Base-by-base conservation (phyloP, 2,797 vertebrate species). In the Micrastur ruficollis region DNA sequence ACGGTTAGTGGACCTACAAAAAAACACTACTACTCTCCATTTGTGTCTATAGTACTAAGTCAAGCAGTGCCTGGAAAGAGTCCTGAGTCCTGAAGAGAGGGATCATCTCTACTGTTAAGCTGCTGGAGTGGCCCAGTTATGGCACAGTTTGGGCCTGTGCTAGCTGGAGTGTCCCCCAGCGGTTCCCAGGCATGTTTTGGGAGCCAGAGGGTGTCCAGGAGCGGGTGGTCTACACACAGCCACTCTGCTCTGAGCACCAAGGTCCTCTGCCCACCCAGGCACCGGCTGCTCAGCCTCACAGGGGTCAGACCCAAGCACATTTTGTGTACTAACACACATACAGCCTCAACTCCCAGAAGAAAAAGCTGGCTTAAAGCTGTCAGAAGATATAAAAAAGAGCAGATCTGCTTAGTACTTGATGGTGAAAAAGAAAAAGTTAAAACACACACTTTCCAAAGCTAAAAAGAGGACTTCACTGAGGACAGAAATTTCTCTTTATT, bases 221-320 rank as follows among this genome's bases (percentile, higher is more conserved):
- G 16, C 0, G 0, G 9, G 32, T 22, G 12, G 15, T 59, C 73
- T 62, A n/a, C 14, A 44, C 1, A 0, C 32, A 87, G 38, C 32
- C 32, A 65, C 53, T 11, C 42, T 72, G 34, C 29, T 79, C 74
- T 0, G 0, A 14, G 27, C 2, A 2, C 46, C 0, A 1, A 81
- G 34, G 16, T 90, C 40, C 42, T 66, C 50, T 73, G 47, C 42
- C 42, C 0, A 0, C 44, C 34, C 76, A 70, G 63, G 22, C 17
- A 46, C 32, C 2, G 1, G 36, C 52, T 38, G 14, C 56, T 80
- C 2, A 0, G 50, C 26, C 20, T 70, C 17, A 1, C 1, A 1
- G 19, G 59, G 16, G 11, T 56, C 68, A 76, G 65, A 62, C 20
- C 6, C 46, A 58, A 70, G 59, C 49, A 56, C 0, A 0, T 72